Evolutionary conservation across 2,797 vertebrate genomes (phyloP), one percentile per base, ranked within the genome.

Genomic region (Leuciscus waleckii): DNA sequence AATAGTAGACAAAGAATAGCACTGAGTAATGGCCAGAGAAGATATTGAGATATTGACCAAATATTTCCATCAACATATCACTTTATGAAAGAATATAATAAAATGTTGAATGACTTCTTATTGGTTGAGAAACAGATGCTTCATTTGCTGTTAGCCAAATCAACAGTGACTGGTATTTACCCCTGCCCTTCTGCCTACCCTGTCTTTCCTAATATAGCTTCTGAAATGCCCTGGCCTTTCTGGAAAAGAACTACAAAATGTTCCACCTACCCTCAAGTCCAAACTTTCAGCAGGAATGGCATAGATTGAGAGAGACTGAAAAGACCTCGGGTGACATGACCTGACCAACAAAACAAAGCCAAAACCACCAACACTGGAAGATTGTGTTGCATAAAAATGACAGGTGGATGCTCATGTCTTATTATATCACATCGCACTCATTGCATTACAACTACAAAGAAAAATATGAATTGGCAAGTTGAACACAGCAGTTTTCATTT

Each of bases 171-270:
- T 83, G 81, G 51, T 84, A 84, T 89, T 86, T 86, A 89, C 51
- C 81, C 32, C 19, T 56, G 77, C 74, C 79, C 49, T 77, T 37
- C 49, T 35, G 46, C 26, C 51, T 79, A 49, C 56, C 61, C 81
- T 81, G 71, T 46, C 67, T 69, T 79, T 74, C 61, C 23, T 35
- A 51, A 75, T 77, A 84, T 58, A 77, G 78, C n/a, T 82, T 63
- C 39, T 75, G 58, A 82, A 86, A 79, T 79, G 41, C 61, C 74
- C 67, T 87, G 88, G 84, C 86, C 81, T 87, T 87, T 87, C 39
- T 49, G 43, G 58, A 82, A 63, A 74, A 56, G 49, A 26, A 77
- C 67, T 23, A 54, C 58, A 75, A 83, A 75, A 37, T 16, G 61
- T 26, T 65, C 9, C 41, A 49, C 39, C 29, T 65, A 37, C 56